These are phyloP conservation scores for Rattus rattus DNA, from an alignment of 2,113 vertebrate species.

Conservation along the genomic window DNA sequence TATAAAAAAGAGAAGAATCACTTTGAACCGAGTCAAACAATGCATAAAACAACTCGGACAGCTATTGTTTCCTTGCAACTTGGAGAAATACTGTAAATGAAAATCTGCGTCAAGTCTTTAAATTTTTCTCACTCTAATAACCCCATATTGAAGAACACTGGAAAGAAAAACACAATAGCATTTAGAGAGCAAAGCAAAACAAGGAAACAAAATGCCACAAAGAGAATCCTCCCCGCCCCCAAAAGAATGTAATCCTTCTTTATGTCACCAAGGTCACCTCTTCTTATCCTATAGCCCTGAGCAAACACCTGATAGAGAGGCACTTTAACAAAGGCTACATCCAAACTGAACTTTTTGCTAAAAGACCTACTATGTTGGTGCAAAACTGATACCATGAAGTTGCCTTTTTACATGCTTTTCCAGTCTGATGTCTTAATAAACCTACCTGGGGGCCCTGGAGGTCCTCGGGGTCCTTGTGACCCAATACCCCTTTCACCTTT, in stretches of 20 bases:
- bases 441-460: slow-evolving; percentile 92
- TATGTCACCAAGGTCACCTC: not conserved
- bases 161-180: not conserved
- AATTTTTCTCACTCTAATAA: not conserved
- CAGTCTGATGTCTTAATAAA: slow-evolving; percentile 63
- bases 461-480: slow-evolving; percentile 93
- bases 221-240: not conserved
- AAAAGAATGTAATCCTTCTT: not conserved
- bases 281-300: not conserved
- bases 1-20: slow-evolving; percentile 68
- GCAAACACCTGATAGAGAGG: not conserved
- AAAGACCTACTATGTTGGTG: not conserved
- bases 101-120: slow-evolving; percentile 49
- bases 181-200: slow-evolving; percentile 18
- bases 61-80: slow-evolving; percentile 64
- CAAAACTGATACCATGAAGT: not conserved
- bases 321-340: not conserved
- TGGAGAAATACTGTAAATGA: slow-evolving; percentile 33
- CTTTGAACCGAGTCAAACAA: slow-evolving; percentile 78
- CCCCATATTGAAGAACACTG: not conserved
- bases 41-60: slow-evolving; percentile 70
- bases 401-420: not conserved
- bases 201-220: not conserved
- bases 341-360: not conserved
- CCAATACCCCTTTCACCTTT: slow-evolving; percentile 95